phyloP scores from a whole-genome alignment of 2,797 vertebrate genomes.

The Sternarchorhynchus goeldii region DNA sequence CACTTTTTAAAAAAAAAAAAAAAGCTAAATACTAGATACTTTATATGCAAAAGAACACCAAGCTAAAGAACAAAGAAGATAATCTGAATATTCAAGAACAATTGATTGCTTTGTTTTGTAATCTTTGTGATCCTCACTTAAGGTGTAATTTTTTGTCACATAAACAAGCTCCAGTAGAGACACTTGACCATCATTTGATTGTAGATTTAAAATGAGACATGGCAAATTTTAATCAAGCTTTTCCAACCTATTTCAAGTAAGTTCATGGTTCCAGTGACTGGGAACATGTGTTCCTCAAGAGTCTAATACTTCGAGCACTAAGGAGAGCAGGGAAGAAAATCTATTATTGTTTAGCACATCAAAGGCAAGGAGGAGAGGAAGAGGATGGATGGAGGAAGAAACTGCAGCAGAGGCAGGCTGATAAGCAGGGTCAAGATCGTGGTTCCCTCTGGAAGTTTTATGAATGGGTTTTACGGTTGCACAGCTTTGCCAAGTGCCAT shows the following conservation, averaged over 20 bases:
- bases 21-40: background rate
- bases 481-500: conserved; percentile 51
- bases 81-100: too few species aligned
- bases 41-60: background rate
- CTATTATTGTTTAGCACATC: conserved; percentile 74
- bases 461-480: conserved; percentile 51
- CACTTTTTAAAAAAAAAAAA: background rate
- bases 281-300: conserved; percentile 54
- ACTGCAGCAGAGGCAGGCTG: conserved; percentile 30
- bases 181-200: background rate
- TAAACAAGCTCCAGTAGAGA: conserved; percentile 1
- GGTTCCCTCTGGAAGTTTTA: conserved; percentile 45
- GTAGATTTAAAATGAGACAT: conserved; percentile 39
- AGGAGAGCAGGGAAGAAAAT: conserved; percentile 59
- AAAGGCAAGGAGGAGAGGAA: conserved; percentile 62
- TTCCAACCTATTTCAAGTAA: conserved; percentile 7
- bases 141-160: too few species aligned
- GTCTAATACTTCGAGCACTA: conserved; percentile 38
- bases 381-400: conserved; percentile 47
- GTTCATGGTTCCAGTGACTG: background rate
- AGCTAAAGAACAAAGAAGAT: too few species aligned
- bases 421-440: conserved; percentile 43
- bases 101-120: too few species aligned
- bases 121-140: too few species aligned
- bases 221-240: conserved; percentile 27